Evolutionary conservation across 2,797 vertebrate species (phyloP).

Genomic region (Dromococcyx pavoninus): DNA sequence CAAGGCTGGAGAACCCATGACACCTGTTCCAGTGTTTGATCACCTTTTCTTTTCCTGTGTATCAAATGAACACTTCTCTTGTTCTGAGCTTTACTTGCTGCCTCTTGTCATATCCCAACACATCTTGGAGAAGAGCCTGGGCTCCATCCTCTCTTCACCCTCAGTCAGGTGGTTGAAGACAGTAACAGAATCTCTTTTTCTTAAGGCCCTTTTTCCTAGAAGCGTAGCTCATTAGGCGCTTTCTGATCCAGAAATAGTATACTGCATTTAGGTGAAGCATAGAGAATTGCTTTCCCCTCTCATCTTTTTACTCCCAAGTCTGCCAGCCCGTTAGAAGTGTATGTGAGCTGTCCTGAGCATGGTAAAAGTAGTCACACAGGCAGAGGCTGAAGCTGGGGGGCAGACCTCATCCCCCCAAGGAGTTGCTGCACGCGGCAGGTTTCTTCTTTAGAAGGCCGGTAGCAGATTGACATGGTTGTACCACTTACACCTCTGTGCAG

Average conservation of each 20-base stretch:
- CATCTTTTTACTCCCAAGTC: not conserved
- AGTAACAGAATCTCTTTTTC: not conserved
- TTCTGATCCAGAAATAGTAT: not conserved
- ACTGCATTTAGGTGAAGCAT: not conserved
- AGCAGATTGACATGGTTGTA: not conserved
- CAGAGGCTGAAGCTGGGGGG: not conserved
- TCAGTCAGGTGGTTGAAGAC: rapidly evolving
- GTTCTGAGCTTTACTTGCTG: not conserved
- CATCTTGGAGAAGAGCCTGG: not conserved
- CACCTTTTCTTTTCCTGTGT: not conserved
- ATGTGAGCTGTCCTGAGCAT: not conserved
- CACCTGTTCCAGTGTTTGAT: not conserved
- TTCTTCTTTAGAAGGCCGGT: not conserved
- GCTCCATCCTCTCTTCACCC: not conserved
- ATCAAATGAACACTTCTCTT: not conserved
- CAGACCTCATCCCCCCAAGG: not conserved
- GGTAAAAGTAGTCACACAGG: not conserved
- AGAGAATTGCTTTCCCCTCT: not conserved
- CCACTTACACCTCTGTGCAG: not conserved
- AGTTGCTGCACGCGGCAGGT: not conserved
- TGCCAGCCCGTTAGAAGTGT: not conserved
- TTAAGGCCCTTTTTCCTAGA: not conserved
- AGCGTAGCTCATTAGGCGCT: rapidly evolving
- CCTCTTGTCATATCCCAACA: not conserved
- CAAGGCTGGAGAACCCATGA: not conserved